Conservation (phyloP, 2,113 vertebrate genomes). For the Corynorhinus townsendii region DNA sequence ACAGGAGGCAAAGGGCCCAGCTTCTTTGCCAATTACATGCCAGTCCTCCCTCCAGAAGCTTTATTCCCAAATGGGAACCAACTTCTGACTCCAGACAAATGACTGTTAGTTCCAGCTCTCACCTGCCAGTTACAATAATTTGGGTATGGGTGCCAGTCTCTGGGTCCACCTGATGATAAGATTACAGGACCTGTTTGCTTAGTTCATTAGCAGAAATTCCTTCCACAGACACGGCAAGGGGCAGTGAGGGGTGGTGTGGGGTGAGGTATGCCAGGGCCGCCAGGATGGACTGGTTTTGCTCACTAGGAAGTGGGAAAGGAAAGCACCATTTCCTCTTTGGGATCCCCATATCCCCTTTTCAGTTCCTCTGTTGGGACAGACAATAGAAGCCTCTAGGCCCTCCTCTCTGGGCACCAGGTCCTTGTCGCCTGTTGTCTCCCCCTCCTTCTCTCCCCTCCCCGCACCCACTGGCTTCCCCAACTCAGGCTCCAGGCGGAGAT, state of each 20-base stretch:
- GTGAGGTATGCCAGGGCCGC: not conserved
- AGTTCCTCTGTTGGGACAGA: slow-evolving; percentile 73
- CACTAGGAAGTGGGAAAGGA: slow-evolving; percentile 72
- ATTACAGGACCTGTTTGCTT: slow-evolving; percentile 80
- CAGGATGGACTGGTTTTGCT: slow-evolving; percentile 66
- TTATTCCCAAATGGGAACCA: not conserved
- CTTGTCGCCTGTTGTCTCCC: not conserved
- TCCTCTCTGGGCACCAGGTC: not conserved
- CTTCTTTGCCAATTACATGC: not conserved
- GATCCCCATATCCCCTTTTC: slow-evolving; percentile 37
- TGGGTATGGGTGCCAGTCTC: not conserved
- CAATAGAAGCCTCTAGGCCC: slow-evolving; percentile 77
- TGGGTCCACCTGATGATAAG: slow-evolving; percentile 71
- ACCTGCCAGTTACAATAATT: slow-evolving; percentile 48
- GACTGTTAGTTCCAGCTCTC: slow-evolving; percentile 29
- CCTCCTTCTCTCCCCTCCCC: slow-evolving; percentile 41
- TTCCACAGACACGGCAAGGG: slow-evolving; percentile 40
- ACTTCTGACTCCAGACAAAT: slow-evolving; percentile 36
- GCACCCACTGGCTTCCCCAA: slow-evolving; percentile 64
- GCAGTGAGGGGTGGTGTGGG: slow-evolving; percentile 18
- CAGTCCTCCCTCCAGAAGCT: not conserved
- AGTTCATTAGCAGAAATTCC: slow-evolving; percentile 75
- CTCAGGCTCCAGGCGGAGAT: slow-evolving; percentile 82
- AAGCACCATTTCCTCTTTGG: slow-evolving; percentile 22
- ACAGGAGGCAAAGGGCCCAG: not conserved